These are phyloP conservation scores for Frieseomelitta varia DNA, from an alignment of 1,140 invertebrate species.

Conservation along the genomic window DNA sequence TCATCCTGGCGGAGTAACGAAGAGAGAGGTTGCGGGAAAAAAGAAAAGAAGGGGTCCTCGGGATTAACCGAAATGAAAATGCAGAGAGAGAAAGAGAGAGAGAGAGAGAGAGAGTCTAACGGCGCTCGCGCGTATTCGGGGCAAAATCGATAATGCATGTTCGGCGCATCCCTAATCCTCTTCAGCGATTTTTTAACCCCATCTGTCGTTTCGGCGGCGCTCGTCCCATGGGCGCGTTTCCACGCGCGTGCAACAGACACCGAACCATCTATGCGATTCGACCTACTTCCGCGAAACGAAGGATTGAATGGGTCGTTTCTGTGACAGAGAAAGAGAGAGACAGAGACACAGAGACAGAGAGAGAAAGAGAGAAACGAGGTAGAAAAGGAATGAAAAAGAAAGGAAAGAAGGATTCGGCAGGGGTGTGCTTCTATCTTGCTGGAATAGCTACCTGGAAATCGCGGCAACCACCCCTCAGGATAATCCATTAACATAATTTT, in stretches of 20 bases:
- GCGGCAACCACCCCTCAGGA: conserved; percentile 72
- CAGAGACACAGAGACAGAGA: not conserved
- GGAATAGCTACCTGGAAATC: conserved; percentile 65
- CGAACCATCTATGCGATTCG: conserved; percentile 47
- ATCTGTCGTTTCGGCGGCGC: conserved; percentile 78
- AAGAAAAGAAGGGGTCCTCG: conserved; percentile 64
- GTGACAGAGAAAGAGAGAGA: not conserved
- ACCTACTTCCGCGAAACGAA: conserved; percentile 69
- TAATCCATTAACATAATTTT: conserved; percentile 84
- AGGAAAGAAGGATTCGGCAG: conserved; percentile 40
- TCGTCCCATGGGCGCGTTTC: conserved; percentile 49
- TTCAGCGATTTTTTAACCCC: conserved; percentile 82
- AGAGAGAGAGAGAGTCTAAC: conserved; percentile 44
- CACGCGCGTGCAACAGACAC: conserved; percentile 28
- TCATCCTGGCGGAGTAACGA: conserved; percentile 30
- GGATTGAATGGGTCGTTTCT: conserved; percentile 55
- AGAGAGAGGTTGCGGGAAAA: not conserved
- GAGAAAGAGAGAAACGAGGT: conserved; percentile 5
- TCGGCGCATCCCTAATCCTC: conserved; percentile 82
- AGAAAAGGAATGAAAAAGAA: not conserved
- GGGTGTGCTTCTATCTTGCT: conserved; percentile 49
- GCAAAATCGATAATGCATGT: conserved; percentile 76
- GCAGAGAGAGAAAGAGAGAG: conserved; percentile 61
- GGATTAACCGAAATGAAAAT: conserved; percentile 78
- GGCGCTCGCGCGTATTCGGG: conserved; percentile 56